These are phyloP conservation scores for Limnephilus rhombicus DNA, from an alignment of 2,888 invertebrate species.

Conservation along the genomic window DNA sequence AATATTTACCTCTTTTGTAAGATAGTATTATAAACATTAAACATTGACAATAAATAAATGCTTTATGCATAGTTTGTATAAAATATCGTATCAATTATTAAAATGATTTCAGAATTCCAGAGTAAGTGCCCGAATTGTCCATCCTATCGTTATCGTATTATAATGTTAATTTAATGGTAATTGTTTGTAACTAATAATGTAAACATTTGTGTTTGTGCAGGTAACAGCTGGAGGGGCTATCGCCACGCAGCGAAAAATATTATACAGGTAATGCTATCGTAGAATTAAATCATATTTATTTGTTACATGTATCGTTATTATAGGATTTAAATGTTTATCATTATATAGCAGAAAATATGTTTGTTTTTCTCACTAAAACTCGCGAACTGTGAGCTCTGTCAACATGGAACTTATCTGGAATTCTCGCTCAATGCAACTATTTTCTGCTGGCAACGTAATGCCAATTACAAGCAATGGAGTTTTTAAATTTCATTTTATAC, in stretches of 20 bases:
- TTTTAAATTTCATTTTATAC: background rate
- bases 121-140: background rate
- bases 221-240: conserved; percentile 64
- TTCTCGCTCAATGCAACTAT: too few relatives aligned
- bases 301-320: background rate
- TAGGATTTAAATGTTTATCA: too few relatives aligned
- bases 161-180: background rate
- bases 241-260: conserved; percentile 60
- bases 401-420: too few relatives aligned
- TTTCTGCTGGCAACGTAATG: background rate
- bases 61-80: conserved; percentile 11
- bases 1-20: background rate
- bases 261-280: background rate
- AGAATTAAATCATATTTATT: background rate
- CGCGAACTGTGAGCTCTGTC: background rate
- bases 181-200: conserved; percentile 12
- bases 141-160: background rate
- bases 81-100: background rate
- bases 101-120: background rate
- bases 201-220: conserved; percentile 61
- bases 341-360: background rate
- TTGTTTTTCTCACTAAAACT: background rate
- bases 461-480: background rate
- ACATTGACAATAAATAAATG: background rate
- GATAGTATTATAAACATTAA: background rate